Evolutionary conservation across 35 echinoderm and acorn worm genomes (phyloP).

Genomic region (Strongylocentrotus purpuratus): DNA sequence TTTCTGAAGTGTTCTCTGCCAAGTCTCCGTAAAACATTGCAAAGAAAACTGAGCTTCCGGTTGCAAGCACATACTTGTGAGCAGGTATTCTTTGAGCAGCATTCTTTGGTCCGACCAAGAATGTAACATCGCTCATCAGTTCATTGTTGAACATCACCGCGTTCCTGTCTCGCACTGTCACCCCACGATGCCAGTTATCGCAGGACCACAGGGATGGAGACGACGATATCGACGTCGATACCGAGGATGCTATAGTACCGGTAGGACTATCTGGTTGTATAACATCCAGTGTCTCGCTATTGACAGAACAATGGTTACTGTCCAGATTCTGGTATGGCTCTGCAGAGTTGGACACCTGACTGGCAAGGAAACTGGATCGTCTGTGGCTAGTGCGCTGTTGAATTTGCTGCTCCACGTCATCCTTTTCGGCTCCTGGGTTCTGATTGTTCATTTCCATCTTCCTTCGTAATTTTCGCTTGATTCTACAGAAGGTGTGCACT

Average conservation of each 20-base stretch:
- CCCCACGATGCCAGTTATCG: conserved; percentile 90
- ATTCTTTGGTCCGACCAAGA: conserved; percentile 87
- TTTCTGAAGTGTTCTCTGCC: conserved; percentile 84
- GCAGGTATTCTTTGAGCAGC: conserved; percentile 76
- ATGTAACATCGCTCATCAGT: conserved; percentile 95
- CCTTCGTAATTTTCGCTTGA: neutral
- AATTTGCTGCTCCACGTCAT: conserved; percentile 47
- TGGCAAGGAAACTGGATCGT: conserved; percentile 35
- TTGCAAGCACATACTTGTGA: conserved; percentile 95
- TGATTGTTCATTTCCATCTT: conserved; percentile 54
- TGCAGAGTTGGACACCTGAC: neutral
- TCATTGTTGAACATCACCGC: conserved; percentile 91
- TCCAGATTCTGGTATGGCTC: conserved; percentile 52
- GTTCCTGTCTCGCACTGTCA: conserved; percentile 84
- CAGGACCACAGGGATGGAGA: conserved; percentile 25
- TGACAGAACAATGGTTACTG: conserved; percentile 52
- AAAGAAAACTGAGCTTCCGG: conserved; percentile 96
- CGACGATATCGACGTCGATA: neutral
- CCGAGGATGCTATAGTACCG: neutral
- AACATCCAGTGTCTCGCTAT: conserved; percentile 45
- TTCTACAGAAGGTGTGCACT: neutral
- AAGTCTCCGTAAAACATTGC: conserved; percentile 98
- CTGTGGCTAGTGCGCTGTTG: conserved; percentile 27
- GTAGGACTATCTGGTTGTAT: conserved; percentile 65
- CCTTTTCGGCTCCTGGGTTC: conserved; percentile 52